phyloP scores from a whole-genome alignment of 2,113 vertebrate species.

The Percopsis transmontana region DNA sequence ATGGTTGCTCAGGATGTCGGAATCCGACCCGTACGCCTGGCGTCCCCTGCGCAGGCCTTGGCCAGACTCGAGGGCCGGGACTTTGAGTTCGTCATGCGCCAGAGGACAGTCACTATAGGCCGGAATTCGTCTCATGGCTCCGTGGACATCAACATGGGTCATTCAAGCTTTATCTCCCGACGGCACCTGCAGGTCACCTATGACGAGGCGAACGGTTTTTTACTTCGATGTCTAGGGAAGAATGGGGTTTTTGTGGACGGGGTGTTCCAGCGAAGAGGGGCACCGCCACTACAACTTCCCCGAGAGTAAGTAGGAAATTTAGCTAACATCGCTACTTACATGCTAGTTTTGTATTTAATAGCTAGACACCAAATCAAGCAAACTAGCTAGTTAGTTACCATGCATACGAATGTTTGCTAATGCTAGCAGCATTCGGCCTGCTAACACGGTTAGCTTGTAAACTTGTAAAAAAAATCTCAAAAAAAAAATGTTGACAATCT shows the following conservation, averaged over 20 bases:
- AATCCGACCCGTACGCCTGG: constrained; percentile 67
- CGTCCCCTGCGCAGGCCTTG: constrained; percentile 72
- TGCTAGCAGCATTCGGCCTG: constrained; percentile 24
- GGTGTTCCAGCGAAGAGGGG: constrained; percentile 93
- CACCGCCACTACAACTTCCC: constrained; percentile 87
- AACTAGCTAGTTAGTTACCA: constrained; percentile 31
- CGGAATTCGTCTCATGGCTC: constrained; percentile 96
- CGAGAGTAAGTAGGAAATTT: constrained; percentile 83
- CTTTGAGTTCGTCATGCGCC: constrained; percentile 97
- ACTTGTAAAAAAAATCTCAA: not conserved
- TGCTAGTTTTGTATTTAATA: constrained; percentile 9
- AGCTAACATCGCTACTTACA: constrained; percentile 26
- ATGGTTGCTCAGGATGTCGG: constrained; percentile 54
- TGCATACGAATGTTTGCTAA: not conserved
- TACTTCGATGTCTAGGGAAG: constrained; percentile 89
- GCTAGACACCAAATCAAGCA: not conserved
- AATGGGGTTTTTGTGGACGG: constrained; percentile 95
- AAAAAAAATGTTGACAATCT: not conserved
- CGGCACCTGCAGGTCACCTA: constrained; percentile 93
- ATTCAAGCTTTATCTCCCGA: constrained; percentile 97
- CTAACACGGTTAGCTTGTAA: not conserved
- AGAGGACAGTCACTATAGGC: constrained; percentile 91
- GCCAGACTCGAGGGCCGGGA: constrained; percentile 83
- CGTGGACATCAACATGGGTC: constrained; percentile 97
- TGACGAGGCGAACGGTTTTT: constrained; percentile 86